Evolutionary conservation across 2,113 vertebrate genomes (phyloP).

Genomic region (Solea solea): DNA sequence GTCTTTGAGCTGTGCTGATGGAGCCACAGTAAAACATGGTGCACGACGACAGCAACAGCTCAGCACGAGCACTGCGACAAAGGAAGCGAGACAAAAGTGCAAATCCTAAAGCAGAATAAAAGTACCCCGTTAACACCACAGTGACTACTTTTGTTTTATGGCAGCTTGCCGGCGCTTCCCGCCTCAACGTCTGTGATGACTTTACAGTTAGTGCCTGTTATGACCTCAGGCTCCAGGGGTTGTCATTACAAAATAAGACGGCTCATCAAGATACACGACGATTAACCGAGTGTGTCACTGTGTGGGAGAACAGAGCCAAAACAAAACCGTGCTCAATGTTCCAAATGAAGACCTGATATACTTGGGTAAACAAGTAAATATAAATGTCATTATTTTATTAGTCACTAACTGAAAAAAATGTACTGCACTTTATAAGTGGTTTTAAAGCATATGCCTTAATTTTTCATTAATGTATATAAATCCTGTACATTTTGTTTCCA

Average conservation of each 20-base stretch:
- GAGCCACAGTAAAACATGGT: neutral
- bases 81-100: too few species aligned
- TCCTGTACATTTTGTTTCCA: too few species aligned
- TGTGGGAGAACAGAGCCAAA: neutral
- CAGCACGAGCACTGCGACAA: neutral
- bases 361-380: too few species aligned
- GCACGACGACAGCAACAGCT: neutral
- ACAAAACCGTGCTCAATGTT: too few species aligned
- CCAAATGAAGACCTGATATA: too few species aligned
- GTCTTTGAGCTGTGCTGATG: neutral
- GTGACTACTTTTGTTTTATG: neutral
- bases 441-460: too few species aligned
- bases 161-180: slow-evolving; percentile 4
- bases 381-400: too few species aligned
- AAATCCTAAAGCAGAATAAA: neutral
- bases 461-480: too few species aligned
- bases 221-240: slow-evolving; percentile 25
- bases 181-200: slow-evolving; percentile 33
- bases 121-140: neutral
- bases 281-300: slow-evolving; percentile 22
- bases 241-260: slow-evolving; percentile 22
- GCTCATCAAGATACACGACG: slow-evolving; percentile 39
- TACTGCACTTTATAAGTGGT: too few species aligned
- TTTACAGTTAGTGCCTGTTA: slow-evolving; percentile 20
- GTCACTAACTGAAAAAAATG: too few species aligned